phyloP scores from a whole-genome alignment of 2,888 invertebrate species.

The Gnatocerus cornutus region DNA sequence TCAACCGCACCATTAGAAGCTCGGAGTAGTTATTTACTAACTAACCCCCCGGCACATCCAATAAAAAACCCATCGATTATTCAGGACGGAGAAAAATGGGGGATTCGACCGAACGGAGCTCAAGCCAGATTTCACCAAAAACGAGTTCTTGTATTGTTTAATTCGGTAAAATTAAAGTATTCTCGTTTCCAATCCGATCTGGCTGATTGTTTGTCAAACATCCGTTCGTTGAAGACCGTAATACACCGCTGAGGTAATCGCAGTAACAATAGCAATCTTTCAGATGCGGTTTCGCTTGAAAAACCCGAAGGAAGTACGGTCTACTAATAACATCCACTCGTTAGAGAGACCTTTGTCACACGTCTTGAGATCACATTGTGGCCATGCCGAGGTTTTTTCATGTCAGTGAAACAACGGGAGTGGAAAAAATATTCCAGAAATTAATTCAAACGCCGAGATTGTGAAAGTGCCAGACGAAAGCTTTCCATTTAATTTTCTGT shows the following conservation, averaged over 20 bases:
- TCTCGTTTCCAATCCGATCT: background rate
- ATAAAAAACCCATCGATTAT: conserved; percentile 47
- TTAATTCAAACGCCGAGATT: conserved; percentile 16
- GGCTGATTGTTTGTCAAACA: background rate
- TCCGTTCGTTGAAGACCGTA: conserved; percentile 9
- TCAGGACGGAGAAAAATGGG: conserved; percentile 22
- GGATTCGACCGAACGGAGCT: background rate
- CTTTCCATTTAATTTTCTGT: conserved; percentile 37
- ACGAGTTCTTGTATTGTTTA: too few species aligned
- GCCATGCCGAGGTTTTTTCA: background rate
- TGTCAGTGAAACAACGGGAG: conserved; percentile 8
- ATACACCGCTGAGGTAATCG: conserved; percentile 35
- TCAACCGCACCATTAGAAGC: conserved; percentile 55
- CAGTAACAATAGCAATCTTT: conserved; percentile 45
- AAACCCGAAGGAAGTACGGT: conserved; percentile 46
- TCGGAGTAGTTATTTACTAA: conserved; percentile 53
- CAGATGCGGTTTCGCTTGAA: conserved; percentile 49
- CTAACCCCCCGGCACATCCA: conserved; percentile 44
- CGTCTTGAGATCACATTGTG: conserved; percentile 38
- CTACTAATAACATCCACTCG: conserved; percentile 44
- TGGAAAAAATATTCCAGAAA: conserved; percentile 27
- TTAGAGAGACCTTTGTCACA: conserved; percentile 42
- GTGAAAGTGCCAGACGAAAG: conserved; percentile 32
- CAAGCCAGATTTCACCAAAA: background rate
- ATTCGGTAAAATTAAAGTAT: too few species aligned